Conservation (phyloP, 2,797 vertebrate genomes). For the Artibeus lituratus region DNA sequence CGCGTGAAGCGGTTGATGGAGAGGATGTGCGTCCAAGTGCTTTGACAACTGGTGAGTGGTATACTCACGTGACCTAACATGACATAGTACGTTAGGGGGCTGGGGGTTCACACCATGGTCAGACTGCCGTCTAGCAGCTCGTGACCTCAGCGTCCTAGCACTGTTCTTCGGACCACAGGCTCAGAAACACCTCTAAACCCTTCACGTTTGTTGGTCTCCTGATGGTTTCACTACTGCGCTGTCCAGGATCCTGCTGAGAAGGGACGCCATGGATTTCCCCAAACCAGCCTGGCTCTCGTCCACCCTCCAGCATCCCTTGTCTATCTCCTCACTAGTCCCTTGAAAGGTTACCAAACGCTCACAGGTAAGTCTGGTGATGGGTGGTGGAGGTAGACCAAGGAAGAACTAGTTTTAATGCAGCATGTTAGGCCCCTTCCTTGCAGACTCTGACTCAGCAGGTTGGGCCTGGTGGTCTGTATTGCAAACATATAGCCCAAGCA, state of each 20-base stretch:
- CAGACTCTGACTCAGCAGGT: background rate
- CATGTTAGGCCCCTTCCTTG: background rate
- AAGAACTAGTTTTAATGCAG: background rate
- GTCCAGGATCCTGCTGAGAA: background rate
- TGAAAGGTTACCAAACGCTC: too few species aligned
- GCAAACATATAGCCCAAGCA: fast-evolving
- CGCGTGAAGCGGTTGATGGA: background rate
- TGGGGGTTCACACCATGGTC: background rate
- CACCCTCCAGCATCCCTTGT: fast-evolving
- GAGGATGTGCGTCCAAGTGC: background rate
- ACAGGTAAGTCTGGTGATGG: fast-evolving
- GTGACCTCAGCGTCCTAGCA: too few species aligned
- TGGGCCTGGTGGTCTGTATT: background rate
- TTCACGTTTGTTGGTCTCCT: background rate
- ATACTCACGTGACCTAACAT: too few species aligned
- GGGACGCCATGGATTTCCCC: fast-evolving
- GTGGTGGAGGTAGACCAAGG: fast-evolving
- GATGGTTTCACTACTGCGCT: fast-evolving
- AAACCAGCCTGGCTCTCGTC: too few species aligned
- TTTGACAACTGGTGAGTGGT: background rate
- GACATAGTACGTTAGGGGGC: background rate
- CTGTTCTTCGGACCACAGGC: background rate
- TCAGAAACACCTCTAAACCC: background rate
- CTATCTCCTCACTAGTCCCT: background rate
- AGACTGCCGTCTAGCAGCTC: fast-evolving